Conservation (phyloP, 1,140 invertebrate species). For the Epicauta chinensis region DNA sequence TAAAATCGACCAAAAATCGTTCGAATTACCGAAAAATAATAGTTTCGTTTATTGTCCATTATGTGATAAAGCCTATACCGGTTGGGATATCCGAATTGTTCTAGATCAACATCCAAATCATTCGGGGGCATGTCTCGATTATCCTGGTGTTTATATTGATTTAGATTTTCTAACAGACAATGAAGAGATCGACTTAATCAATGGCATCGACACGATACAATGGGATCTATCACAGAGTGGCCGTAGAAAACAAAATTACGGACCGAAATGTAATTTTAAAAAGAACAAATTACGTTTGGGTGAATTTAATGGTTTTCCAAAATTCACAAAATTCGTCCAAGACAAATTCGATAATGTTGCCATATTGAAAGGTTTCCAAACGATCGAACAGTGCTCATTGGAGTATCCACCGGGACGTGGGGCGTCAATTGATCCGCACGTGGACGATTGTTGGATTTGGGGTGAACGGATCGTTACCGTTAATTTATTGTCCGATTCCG, state of each 20-base stretch:
- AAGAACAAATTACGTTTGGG: conserved; percentile 77
- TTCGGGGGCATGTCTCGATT: conserved; percentile 50
- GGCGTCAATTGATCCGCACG: conserved; percentile 94
- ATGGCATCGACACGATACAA: conserved; percentile 68
- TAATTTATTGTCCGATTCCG: conserved; percentile 76
- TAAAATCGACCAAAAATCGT: conserved; percentile 49
- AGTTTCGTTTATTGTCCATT: conserved; percentile 68
- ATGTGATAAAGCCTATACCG: conserved; percentile 68
- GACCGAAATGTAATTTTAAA: conserved; percentile 98
- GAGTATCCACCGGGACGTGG: conserved; percentile 85
- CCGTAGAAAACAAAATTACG: conserved; percentile 94
- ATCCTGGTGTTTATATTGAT: conserved; percentile 65
- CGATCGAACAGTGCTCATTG: conserved; percentile 94
- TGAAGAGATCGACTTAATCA: conserved; percentile 65
- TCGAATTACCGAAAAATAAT: conserved; percentile 36
- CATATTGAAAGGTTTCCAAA: conserved; percentile 69
- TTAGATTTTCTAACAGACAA: conserved; percentile 66
- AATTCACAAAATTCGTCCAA: conserved; percentile 74
- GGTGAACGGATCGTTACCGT: conserved; percentile 94
- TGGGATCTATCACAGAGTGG: conserved; percentile 96
- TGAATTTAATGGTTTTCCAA: conserved; percentile 83
- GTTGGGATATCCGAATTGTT: conserved; percentile 57
- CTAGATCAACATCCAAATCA: conserved; percentile 64
- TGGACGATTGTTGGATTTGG: conserved; percentile 99
- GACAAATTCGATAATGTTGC: conserved; percentile 62